Percentiles rank a stretch among this genome's conserved stretches.
phyloP scores from a whole-genome alignment of 2,113 vertebrate species.

The Brachyhypopomus gauderio region DNA sequence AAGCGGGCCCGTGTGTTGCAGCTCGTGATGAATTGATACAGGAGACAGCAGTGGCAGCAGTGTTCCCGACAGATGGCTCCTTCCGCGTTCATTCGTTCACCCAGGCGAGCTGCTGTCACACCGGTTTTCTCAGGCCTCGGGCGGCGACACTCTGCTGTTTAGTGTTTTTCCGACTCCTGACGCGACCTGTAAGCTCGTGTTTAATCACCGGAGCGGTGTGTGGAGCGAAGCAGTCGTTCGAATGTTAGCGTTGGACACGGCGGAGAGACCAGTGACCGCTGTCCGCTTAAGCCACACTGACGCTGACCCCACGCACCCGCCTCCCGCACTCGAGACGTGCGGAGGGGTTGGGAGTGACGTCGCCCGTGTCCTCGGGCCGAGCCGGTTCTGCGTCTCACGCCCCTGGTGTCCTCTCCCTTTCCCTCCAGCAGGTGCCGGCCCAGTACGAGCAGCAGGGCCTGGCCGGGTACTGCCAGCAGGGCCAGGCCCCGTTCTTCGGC shows the following conservation, averaged over 20 bases:
- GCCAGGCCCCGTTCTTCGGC: constrained; percentile 90
- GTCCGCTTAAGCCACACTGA: too few species aligned
- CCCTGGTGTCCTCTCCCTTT: constrained; percentile 22
- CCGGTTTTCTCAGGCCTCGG: not conserved
- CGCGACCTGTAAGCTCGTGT: not conserved
- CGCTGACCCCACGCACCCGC: too few species aligned
- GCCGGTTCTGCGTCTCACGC: not conserved
- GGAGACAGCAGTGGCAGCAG: constrained; percentile 1
- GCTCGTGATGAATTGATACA: constrained; percentile 32
- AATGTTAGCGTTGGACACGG: too few species aligned
- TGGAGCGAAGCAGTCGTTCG: too few species aligned
- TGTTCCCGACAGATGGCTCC: constrained; percentile 1
- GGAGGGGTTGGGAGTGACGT: too few species aligned
- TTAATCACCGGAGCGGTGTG: not conserved
- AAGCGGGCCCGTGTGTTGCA: not conserved
- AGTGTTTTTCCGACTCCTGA: not conserved
- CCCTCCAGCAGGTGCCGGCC: constrained; percentile 82
- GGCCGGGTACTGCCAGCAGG: constrained; percentile 87
- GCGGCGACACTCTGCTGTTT: not conserved
- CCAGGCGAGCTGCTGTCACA: not conserved
- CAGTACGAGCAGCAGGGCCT: constrained; percentile 85
- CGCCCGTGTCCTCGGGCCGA: too few species aligned
- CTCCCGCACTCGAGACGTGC: too few species aligned
- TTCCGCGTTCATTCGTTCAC: not conserved
- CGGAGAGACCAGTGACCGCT: too few species aligned